Conservation (phyloP, 2,888 invertebrate genomes). For the Drosophila ustulata region DNA sequence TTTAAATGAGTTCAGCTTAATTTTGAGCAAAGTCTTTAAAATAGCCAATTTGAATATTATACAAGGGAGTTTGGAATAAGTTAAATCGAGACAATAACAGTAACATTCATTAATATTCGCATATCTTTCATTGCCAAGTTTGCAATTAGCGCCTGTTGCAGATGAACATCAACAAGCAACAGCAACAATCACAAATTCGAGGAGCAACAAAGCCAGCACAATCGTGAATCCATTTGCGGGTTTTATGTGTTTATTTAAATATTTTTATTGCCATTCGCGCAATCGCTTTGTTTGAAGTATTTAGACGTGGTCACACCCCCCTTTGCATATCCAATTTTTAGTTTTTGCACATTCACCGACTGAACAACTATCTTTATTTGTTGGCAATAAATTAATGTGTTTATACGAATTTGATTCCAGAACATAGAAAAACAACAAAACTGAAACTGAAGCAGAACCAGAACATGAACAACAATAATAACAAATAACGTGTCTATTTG, state of each 20-base stretch:
- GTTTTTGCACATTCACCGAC: constrained; percentile 23
- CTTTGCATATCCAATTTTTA: constrained; percentile 12
- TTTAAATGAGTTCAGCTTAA: neutral
- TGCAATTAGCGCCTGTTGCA: constrained; percentile 5
- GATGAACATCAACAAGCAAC: neutral
- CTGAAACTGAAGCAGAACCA: constrained; percentile 2
- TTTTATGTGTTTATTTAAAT: constrained; percentile 47
- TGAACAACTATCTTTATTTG: constrained; percentile 27
- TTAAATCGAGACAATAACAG: neutral
- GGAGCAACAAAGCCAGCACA: constrained; percentile 7
- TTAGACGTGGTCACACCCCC: constrained; percentile 35
- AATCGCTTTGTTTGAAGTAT: constrained; percentile 43
- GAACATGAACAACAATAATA: constrained; percentile 3
- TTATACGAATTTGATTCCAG: constrained; percentile 4
- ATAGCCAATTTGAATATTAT: neutral
- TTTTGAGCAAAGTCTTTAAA: neutral
- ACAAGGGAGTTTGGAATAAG: neutral
- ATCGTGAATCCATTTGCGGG: constrained; percentile 29
- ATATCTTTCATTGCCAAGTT: constrained; percentile 22
- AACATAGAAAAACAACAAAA: constrained; percentile 9
- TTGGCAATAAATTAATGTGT: constrained; percentile 29
- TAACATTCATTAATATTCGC: neutral
- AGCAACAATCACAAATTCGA: neutral
- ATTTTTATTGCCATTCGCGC: constrained; percentile 48
- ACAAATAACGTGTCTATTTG: constrained; percentile 12